These are phyloP conservation scores for Zosterops japonicus DNA, from an alignment of 2,113 vertebrate species.

Conservation along the genomic window DNA sequence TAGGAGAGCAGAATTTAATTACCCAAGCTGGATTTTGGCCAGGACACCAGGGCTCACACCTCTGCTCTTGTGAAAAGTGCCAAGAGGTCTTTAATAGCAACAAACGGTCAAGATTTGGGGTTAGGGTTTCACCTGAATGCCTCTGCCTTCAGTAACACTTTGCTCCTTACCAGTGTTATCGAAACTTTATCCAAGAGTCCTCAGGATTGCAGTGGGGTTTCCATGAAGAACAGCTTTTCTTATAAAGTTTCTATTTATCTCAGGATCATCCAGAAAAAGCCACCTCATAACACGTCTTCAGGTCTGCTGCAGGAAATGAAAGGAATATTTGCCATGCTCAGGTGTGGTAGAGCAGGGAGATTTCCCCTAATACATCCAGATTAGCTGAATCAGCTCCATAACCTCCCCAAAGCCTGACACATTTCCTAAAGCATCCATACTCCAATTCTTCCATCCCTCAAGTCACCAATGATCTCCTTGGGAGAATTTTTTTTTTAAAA, in stretches of 20 bases:
- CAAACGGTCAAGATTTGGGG: not conserved
- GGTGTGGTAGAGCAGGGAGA: not conserved
- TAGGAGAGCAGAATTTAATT: constrained; percentile 69
- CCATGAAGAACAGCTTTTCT: not conserved
- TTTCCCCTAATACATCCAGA: not conserved
- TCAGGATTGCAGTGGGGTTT: not conserved
- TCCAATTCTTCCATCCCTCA: not conserved
- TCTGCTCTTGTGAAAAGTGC: constrained; percentile 40
- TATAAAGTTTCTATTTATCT: not conserved
- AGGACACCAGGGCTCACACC: constrained; percentile 64
- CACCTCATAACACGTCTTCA: not conserved
- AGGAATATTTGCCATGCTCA: not conserved
- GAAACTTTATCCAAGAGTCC: not conserved
- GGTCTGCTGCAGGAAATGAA: constrained; percentile 36
- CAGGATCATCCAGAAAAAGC: not conserved
- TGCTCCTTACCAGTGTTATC: not conserved
- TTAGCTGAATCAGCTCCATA: constrained; percentile 6
- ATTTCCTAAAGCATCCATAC: not conserved
- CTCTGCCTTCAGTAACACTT: not conserved
- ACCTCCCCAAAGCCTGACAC: not conserved
- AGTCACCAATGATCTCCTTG: not conserved
- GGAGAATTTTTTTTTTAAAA: not conserved
- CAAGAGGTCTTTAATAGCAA: constrained; percentile 45
- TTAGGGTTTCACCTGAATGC: not conserved
- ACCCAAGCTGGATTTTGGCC: constrained; percentile 64